phyloP scores from a whole-genome alignment of 2,797 vertebrate genomes.

The Phylloscopus collybita region DNA sequence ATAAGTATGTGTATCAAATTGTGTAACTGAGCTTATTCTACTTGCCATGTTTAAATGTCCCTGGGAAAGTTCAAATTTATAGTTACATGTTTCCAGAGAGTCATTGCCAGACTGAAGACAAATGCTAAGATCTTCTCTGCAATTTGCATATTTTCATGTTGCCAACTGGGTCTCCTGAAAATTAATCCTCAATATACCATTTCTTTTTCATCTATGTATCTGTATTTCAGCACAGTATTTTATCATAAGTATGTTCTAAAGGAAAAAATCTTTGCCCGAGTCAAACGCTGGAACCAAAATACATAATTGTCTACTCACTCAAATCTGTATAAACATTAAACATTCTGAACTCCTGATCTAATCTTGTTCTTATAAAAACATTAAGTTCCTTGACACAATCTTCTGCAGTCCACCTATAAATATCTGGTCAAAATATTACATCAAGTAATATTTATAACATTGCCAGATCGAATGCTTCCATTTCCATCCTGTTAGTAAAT shows the following conservation, averaged over 20 bases:
- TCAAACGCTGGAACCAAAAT: background rate
- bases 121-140: background rate
- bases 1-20: background rate
- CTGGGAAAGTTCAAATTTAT: background rate
- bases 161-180: background rate
- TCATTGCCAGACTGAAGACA: background rate
- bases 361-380: background rate
- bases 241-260: background rate
- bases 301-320: background rate
- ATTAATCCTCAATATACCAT: background rate
- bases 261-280: background rate
- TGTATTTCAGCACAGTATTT: background rate
- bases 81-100: background rate
- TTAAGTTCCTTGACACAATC: background rate
- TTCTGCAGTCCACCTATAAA: constrained; percentile 10
- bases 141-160: background rate
- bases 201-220: background rate
- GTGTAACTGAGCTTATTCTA: background rate
- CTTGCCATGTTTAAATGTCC: background rate
- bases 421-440: background rate
- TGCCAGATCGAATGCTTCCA: background rate
- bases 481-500: background rate
- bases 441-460: background rate
- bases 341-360: background rate
- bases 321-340: background rate